Conservation (phyloP, 1,140 invertebrate species). For the Drosophila yakuba region DNA sequence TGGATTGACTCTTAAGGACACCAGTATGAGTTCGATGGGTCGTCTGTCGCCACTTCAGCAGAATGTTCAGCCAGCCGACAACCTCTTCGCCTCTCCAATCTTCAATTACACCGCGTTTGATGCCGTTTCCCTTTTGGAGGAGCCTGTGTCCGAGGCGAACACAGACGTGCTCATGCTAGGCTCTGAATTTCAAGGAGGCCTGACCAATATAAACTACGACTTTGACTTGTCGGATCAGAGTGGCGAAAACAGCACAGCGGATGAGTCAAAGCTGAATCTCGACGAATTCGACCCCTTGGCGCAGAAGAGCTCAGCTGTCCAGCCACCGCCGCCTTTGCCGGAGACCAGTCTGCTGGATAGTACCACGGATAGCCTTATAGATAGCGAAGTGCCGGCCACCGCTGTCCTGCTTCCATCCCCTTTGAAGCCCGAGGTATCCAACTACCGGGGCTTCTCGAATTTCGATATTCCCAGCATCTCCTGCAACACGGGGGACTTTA, state of each 20-base stretch:
- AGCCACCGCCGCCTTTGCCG: conserved; percentile 1
- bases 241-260: conserved; percentile 88
- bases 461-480: conserved; percentile 90
- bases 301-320: neutral
- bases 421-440: conserved; percentile 86
- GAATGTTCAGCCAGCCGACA: conserved; percentile 74
- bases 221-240: conserved; percentile 90
- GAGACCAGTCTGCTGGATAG: conserved; percentile 45
- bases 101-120: conserved; percentile 86
- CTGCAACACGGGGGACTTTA: conserved; percentile 88
- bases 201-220: conserved; percentile 90
- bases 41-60: conserved; percentile 66
- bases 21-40: conserved; percentile 48
- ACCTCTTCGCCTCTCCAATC: conserved; percentile 86
- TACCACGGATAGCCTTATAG: conserved; percentile 82
- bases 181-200: conserved; percentile 85
- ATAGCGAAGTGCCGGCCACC: conserved; percentile 86
- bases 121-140: conserved; percentile 86
- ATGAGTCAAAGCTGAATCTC: conserved; percentile 85
- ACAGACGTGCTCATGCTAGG: conserved; percentile 86
- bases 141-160: conserved; percentile 83
- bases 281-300: conserved; percentile 85
- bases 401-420: conserved; percentile 88
- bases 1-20: conserved; percentile 61
- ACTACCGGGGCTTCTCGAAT: conserved; percentile 89